Evolutionary conservation across 2,888 invertebrate species (phyloP).

Genomic region (Argynnis bischoffii): DNA sequence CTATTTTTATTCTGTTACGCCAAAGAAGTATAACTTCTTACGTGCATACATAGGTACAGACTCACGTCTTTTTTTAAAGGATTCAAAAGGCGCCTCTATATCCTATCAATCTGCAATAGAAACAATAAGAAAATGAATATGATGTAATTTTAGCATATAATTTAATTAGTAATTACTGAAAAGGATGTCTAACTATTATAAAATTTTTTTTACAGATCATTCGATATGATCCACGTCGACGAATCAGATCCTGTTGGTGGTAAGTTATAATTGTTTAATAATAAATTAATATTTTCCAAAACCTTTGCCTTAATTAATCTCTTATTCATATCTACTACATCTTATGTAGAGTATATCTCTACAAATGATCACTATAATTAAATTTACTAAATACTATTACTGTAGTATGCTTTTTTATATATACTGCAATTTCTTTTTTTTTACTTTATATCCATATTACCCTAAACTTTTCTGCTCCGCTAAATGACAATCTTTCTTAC

Average conservation of each 20-base stretch:
- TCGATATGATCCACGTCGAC: constrained; percentile 93
- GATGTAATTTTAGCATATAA: no score
- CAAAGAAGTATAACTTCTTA: no score
- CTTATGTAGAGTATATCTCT: background rate
- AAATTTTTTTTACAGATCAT: constrained; percentile 67
- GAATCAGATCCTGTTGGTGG: constrained; percentile 95
- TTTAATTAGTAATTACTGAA: background rate
- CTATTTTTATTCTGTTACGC: no score
- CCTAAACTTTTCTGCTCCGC: no score
- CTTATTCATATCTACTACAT: background rate
- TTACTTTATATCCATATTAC: no score
- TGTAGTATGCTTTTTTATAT: no score
- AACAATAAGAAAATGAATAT: no score
- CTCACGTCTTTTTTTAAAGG: no score
- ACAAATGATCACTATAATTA: background rate
- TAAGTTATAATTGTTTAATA: constrained; percentile 70
- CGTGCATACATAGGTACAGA: no score
- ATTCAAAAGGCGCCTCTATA: background rate
- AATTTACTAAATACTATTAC: background rate
- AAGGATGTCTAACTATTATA: background rate
- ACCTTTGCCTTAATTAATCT: background rate
- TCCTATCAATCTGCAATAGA: no score
- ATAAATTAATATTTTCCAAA: constrained; percentile 13
- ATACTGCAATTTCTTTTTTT: no score
- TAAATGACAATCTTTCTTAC: no score